A percentile compares a stretch with the other conserved stretches of the same genome.
These are phyloP conservation scores for Celastrina argiolus DNA, from an alignment of 2,888 invertebrate species.

Conservation along the genomic window DNA sequence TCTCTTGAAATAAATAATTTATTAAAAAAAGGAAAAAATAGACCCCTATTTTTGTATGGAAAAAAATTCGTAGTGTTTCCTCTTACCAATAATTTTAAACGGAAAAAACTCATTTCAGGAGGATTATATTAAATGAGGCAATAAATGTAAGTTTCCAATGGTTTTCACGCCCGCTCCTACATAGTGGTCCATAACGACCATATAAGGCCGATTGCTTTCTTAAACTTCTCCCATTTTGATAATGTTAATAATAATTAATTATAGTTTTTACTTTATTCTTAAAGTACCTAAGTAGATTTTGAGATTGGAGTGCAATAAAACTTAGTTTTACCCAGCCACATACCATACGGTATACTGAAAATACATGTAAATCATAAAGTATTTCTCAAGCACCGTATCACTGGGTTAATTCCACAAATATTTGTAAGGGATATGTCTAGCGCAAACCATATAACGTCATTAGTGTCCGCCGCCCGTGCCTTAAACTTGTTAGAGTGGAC, in stretches of 20 bases:
- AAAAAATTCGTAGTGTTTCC: too few relatives aligned
- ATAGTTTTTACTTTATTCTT: too few relatives aligned
- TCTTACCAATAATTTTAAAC: neutral
- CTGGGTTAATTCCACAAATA: neutral
- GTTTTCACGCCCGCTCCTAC: constrained; percentile 64
- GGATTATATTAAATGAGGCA: constrained; percentile 62
- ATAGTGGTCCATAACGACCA: constrained; percentile 71
- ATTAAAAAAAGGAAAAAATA: too few relatives aligned
- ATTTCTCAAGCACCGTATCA: neutral
- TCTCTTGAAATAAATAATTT: too few relatives aligned
- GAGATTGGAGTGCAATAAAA: too few relatives aligned
- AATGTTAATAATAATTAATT: too few relatives aligned
- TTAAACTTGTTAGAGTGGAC: constrained; percentile 20
- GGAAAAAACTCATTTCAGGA: constrained; percentile 42
- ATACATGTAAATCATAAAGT: neutral
- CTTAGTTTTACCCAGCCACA: too few relatives aligned
- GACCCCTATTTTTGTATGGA: too few relatives aligned
- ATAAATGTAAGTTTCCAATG: constrained; percentile 65
- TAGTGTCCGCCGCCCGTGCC: neutral
- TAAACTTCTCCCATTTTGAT: constrained; percentile 76
- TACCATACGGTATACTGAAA: neutral
- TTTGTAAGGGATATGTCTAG: neutral
- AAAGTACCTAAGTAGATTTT: too few relatives aligned
- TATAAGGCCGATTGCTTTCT: constrained; percentile 76
- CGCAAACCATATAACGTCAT: neutral